A percentile compares a stretch with the other conserved stretches of the same genome.
phyloP scores from a whole-genome alignment of 2,113 vertebrate genomes.

The Crotalus tigris region DNA sequence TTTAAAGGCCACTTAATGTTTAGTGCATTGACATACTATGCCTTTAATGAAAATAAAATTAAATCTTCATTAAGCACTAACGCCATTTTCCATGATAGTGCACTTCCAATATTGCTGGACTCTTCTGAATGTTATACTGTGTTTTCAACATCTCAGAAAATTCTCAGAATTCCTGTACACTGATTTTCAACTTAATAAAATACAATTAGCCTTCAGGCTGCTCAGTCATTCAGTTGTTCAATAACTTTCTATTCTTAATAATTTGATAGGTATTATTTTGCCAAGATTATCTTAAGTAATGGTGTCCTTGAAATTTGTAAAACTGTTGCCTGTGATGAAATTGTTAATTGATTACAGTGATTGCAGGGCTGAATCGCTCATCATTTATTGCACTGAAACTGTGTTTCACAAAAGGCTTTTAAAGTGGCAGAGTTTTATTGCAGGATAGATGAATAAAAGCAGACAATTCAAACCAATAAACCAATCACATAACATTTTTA shows the following conservation, averaged over 20 bases:
- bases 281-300: background rate
- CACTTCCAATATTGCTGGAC: background rate
- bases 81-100: background rate
- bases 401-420: background rate
- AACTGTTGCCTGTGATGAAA: background rate
- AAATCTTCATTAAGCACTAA: no score
- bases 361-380: background rate
- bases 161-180: background rate
- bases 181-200: background rate
- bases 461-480: background rate
- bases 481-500: background rate
- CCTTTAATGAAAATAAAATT: no score
- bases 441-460: background rate
- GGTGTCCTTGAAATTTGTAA: background rate
- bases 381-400: background rate
- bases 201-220: background rate
- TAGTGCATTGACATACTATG: background rate
- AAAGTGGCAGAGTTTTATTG: background rate
- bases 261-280: background rate
- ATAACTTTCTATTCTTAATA: background rate
- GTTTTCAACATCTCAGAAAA: background rate
- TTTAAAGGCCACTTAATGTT: background rate
- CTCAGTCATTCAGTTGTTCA: background rate
- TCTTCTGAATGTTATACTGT: background rate
- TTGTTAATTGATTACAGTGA: background rate